These are phyloP conservation scores for Nomada ruficornis DNA, from an alignment of 2,888 invertebrate genomes.

Conservation along the genomic window DNA sequence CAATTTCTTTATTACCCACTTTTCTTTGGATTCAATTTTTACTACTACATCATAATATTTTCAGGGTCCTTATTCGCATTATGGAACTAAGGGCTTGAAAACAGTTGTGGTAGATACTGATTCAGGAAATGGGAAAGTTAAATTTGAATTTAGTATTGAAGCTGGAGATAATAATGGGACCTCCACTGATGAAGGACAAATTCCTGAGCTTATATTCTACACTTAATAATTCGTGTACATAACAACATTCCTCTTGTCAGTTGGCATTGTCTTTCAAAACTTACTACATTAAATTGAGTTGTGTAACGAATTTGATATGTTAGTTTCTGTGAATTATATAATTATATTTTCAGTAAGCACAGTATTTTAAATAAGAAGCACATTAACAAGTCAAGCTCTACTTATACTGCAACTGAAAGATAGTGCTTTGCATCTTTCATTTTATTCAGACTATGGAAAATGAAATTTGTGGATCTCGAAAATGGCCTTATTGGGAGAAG, in stretches of 20 bases:
- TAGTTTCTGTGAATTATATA: constrained; percentile 56
- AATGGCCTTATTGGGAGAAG: constrained; percentile 60
- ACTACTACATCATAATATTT: constrained; percentile 65
- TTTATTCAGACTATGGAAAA: constrained; percentile 41
- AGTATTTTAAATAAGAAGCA: constrained; percentile 38
- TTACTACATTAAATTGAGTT: constrained; percentile 49
- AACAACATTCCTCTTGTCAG: constrained; percentile 62
- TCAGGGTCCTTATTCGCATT: constrained; percentile 94
- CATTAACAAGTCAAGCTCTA: constrained; percentile 39
- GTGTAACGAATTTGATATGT: constrained; percentile 48
- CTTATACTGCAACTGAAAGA: constrained; percentile 30
- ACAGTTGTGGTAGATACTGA: constrained; percentile 91
- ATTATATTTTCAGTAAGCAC: constrained; percentile 48
- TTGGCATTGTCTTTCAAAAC: constrained; percentile 57
- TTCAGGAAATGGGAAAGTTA: constrained; percentile 90
- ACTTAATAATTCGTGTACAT: constrained; percentile 82
- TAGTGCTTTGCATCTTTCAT: constrained; percentile 39
- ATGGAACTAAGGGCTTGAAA: constrained; percentile 92
- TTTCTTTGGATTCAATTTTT: not conserved
- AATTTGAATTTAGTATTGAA: constrained; percentile 93
- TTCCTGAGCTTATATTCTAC: constrained; percentile 94
- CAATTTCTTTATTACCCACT: not conserved
- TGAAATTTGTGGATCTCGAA: constrained; percentile 46
- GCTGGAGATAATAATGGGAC: constrained; percentile 95
- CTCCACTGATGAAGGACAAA: constrained; percentile 94